Percentiles rank a stretch among this genome's conserved stretches.
These are phyloP conservation scores for Papilio dardanus DNA, from an alignment of 1,140 invertebrate species.

Conservation along the genomic window DNA sequence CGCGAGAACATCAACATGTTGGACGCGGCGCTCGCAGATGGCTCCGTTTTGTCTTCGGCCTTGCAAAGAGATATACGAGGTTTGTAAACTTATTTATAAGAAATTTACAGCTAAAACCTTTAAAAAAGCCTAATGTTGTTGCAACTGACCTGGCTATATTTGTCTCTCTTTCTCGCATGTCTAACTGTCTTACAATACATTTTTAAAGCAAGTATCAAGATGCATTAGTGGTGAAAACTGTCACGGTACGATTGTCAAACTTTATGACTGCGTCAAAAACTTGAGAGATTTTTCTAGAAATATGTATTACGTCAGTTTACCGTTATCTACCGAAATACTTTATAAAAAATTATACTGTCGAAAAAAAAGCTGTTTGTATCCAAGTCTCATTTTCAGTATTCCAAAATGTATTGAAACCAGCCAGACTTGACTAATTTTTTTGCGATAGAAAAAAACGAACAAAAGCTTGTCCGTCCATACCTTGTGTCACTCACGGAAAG, in stretches of 20 bases:
- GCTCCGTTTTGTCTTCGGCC: slow-evolving; percentile 57
- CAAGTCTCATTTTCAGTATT: neutral
- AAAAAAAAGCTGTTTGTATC: neutral
- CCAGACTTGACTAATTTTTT: neutral
- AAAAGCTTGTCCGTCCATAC: neutral
- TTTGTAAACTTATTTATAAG: slow-evolving; percentile 51
- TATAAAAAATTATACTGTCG: neutral
- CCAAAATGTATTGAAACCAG: neutral
- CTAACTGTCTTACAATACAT: too few relatives aligned
- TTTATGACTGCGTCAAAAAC: neutral
- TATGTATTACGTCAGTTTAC: neutral
- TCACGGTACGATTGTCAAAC: neutral
- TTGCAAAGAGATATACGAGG: slow-evolving; percentile 73
- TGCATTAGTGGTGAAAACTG: neutral
- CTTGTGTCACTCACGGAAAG: slow-evolving; percentile 30
- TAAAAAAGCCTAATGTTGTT: too few relatives aligned
- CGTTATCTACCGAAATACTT: neutral
- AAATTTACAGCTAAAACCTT: neutral
- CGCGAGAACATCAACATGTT: slow-evolving; percentile 76
- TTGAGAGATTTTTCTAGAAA: neutral
- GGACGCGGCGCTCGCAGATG: slow-evolving; percentile 68
- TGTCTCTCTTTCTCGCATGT: too few relatives aligned
- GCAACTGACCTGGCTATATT: too few relatives aligned
- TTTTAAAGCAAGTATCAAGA: neutral
- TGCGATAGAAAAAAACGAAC: neutral